phyloP scores from a whole-genome alignment of 37 sponge, comb jelly and placozoan species.

The Tethya wilhelma region DNA sequence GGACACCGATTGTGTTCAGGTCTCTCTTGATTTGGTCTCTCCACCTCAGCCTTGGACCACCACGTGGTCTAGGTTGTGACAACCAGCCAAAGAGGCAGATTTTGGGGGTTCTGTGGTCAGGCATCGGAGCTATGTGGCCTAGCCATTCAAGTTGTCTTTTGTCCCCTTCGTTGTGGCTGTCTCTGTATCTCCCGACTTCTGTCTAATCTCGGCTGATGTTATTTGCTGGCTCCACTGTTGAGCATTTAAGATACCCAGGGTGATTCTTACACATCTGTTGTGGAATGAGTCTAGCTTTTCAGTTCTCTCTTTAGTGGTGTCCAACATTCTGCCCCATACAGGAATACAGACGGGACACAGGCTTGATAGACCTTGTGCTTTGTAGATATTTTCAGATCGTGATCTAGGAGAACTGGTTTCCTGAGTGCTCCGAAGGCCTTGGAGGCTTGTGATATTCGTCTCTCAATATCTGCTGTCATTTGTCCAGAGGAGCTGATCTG shows the following conservation, averaged over 20 bases:
- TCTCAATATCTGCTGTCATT: conserved; percentile 23
- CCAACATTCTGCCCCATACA: conserved; percentile 24
- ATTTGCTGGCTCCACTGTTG: conserved; percentile 24
- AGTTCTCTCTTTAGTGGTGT: conserved; percentile 14
- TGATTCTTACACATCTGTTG: conserved; percentile 24
- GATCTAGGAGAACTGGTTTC: neutral
- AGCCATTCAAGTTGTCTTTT: conserved; percentile 30
- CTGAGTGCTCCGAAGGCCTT: neutral
- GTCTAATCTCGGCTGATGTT: neutral
- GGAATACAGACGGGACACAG: neutral
- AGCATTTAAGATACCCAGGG: conserved; percentile 23
- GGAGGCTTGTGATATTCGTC: neutral
- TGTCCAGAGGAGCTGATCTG: neutral
- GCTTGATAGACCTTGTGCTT: neutral
- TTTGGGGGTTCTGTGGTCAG: conserved; percentile 30
- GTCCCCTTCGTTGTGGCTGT: conserved; percentile 6
- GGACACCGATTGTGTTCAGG: too few relatives aligned
- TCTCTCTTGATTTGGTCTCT: too few relatives aligned
- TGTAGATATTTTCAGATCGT: neutral
- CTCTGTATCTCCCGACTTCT: conserved; percentile 36
- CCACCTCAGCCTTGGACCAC: too few relatives aligned
- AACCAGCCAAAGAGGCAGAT: conserved; percentile 21
- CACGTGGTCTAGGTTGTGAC: neutral
- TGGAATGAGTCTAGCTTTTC: conserved; percentile 21
- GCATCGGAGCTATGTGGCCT: conserved; percentile 27